Evolutionary conservation across 2,888 invertebrate genomes (phyloP).

Genomic region (Drosophila mimica): DNA sequence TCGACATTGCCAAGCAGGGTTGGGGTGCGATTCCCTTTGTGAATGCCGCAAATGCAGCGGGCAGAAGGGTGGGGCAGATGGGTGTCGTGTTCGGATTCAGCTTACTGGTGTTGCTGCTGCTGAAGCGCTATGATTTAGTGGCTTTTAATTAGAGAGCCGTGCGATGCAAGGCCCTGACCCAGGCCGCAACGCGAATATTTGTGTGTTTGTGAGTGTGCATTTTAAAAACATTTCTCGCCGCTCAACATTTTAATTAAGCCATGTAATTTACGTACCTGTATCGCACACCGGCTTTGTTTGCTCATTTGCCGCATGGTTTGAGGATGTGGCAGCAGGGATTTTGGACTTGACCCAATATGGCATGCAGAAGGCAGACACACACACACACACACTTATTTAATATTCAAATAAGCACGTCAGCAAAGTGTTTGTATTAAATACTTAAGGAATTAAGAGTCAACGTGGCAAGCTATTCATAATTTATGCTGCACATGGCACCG

Average conservation of each 20-base stretch:
- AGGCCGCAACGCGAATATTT: constrained; percentile 17
- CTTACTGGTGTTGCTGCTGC: constrained; percentile 26
- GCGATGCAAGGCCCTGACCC: neutral
- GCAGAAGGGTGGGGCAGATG: neutral
- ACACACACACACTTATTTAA: constrained; percentile 9
- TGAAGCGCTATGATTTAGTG: constrained; percentile 50
- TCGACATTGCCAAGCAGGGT: neutral
- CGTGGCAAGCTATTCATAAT: constrained; percentile 35
- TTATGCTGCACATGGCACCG: constrained; percentile 52
- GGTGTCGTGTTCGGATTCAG: constrained; percentile 14
- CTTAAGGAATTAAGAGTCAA: constrained; percentile 15
- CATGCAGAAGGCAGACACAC: constrained; percentile 1
- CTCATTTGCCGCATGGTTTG: constrained; percentile 17
- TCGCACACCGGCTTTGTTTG: constrained; percentile 47
- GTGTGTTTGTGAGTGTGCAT: neutral
- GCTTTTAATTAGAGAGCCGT: constrained; percentile 66
- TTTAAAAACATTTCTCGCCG: constrained; percentile 45
- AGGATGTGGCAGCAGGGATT: constrained; percentile 5
- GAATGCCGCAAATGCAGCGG: constrained; percentile 46
- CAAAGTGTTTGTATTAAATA: constrained; percentile 15
- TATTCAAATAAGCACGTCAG: constrained; percentile 3
- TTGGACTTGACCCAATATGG: constrained; percentile 27
- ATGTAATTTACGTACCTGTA: constrained; percentile 46
- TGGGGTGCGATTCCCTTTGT: constrained; percentile 61
- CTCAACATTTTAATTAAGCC: constrained; percentile 68